Conservation (phyloP, 2,888 invertebrate genomes). For the Melinaea menophilus region DNA sequence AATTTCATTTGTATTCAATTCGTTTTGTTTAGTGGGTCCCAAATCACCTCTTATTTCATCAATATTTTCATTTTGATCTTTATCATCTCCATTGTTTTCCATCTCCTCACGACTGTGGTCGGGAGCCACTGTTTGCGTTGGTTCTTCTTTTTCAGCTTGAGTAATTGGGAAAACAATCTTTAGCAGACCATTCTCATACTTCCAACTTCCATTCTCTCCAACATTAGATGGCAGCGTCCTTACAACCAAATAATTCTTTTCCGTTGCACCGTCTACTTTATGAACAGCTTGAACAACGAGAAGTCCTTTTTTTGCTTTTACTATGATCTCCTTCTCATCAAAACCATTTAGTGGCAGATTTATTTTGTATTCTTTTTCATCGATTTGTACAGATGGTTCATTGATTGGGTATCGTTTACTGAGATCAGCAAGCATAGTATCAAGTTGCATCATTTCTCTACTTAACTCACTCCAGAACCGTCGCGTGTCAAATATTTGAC, state of each 20-base stretch:
- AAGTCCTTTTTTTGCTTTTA: constrained; percentile 57
- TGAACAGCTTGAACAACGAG: constrained; percentile 61
- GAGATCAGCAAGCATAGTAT: constrained; percentile 48
- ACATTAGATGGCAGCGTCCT: constrained; percentile 49
- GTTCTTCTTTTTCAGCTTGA: constrained; percentile 5
- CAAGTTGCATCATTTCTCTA: constrained; percentile 48
- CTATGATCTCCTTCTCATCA: constrained; percentile 58
- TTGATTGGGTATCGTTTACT: constrained; percentile 44
- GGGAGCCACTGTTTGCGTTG: constrained; percentile 28
- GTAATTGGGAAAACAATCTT: constrained; percentile 52
- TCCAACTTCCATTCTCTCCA: constrained; percentile 56
- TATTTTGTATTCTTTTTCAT: constrained; percentile 53
- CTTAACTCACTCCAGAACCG: constrained; percentile 37
- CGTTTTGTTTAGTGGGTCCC: constrained; percentile 25
- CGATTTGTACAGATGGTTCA: constrained; percentile 39
- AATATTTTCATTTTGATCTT: constrained; percentile 43
- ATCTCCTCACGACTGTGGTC: constrained; percentile 51
- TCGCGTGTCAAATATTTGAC: constrained; percentile 52
- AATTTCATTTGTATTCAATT: constrained; percentile 49
- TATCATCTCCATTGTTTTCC: constrained; percentile 33
- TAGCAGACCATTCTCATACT: constrained; percentile 45
- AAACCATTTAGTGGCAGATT: constrained; percentile 49
- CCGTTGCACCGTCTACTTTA: constrained; percentile 31
- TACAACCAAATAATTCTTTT: constrained; percentile 48
- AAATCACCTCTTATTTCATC: constrained; percentile 40